Evolutionary conservation across 1,140 invertebrate species (phyloP).

Genomic region (Meloidogyne floridensis): DNA sequence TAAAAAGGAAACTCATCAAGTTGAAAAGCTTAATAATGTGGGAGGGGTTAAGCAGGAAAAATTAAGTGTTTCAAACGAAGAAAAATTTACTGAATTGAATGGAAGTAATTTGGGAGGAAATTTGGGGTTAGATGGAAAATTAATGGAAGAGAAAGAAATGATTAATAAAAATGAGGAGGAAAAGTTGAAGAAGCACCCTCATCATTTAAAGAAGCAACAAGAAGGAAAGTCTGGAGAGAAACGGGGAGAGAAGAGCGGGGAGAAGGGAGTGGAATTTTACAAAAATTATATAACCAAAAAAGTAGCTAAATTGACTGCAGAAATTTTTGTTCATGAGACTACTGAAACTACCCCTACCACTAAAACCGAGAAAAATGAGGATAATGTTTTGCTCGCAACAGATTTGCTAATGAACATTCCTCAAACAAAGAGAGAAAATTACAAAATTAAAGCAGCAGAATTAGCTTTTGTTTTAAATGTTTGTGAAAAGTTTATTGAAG

Average conservation of each 20-base stretch:
- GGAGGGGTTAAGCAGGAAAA: not conserved
- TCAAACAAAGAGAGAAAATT: not conserved
- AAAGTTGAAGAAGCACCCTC: not conserved
- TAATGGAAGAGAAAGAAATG: not conserved
- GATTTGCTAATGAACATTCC: not conserved
- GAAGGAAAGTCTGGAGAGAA: not conserved
- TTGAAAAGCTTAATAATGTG: not conserved
- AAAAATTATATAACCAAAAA: not conserved
- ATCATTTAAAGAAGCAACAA: not conserved
- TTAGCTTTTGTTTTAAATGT: not conserved
- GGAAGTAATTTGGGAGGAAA: no score
- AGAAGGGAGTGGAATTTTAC: not conserved
- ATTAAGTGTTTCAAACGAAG: not conserved
- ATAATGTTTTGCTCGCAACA: not conserved
- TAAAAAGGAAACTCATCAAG: not conserved
- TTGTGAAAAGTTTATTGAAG: not conserved
- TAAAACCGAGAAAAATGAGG: not conserved
- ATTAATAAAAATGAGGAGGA: not conserved
- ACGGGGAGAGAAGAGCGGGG: no score
- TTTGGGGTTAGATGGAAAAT: no score
- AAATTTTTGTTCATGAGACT: not conserved
- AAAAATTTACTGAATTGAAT: not conserved
- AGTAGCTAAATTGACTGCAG: not conserved
- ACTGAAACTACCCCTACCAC: not conserved
- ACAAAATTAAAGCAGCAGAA: not conserved